These are phyloP conservation scores for Ranitomeya imitator DNA, from an alignment of 2,113 vertebrate genomes.

Conservation along the genomic window DNA sequence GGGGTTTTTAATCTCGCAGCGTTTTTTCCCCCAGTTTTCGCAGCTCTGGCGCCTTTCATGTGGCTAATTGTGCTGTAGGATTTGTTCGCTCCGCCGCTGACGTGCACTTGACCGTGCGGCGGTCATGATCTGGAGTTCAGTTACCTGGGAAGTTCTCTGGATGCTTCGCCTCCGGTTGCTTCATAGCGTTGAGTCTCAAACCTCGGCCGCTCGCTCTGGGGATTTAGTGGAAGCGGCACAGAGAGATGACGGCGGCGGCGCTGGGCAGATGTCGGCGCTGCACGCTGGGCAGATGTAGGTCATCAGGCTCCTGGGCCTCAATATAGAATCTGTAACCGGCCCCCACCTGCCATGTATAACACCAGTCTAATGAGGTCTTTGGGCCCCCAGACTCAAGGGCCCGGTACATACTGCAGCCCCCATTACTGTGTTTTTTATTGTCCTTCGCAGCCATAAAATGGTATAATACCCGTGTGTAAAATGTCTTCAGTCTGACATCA, in stretches of 20 bases:
- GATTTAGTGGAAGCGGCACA: not conserved
- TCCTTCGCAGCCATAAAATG: not conserved
- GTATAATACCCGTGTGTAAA: not conserved
- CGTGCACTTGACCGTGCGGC: conserved; percentile 1
- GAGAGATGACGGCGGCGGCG: not conserved
- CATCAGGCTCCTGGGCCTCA: not conserved
- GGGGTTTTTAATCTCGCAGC: not conserved
- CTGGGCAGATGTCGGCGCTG: not conserved
- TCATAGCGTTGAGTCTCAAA: not conserved
- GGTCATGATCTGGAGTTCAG: conserved; percentile 5
- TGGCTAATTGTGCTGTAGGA: not conserved
- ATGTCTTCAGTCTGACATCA: not conserved
- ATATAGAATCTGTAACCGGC: too few relatives aligned
- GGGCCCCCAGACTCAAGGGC: too few relatives aligned
- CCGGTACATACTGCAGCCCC: not conserved
- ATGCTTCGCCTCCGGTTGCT: not conserved
- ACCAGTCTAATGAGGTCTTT: too few relatives aligned
- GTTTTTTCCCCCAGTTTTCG: too few relatives aligned
- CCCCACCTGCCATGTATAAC: not conserved
- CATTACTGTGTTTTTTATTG: not conserved
- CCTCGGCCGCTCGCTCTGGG: not conserved
- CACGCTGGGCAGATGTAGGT: not conserved
- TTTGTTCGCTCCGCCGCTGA: not conserved
- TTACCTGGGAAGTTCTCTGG: conserved; percentile 20
- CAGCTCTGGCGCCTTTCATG: not conserved